Evolutionary conservation across 2,113 vertebrate genomes (phyloP).

Genomic region (Orientallactaga bullata): DNA sequence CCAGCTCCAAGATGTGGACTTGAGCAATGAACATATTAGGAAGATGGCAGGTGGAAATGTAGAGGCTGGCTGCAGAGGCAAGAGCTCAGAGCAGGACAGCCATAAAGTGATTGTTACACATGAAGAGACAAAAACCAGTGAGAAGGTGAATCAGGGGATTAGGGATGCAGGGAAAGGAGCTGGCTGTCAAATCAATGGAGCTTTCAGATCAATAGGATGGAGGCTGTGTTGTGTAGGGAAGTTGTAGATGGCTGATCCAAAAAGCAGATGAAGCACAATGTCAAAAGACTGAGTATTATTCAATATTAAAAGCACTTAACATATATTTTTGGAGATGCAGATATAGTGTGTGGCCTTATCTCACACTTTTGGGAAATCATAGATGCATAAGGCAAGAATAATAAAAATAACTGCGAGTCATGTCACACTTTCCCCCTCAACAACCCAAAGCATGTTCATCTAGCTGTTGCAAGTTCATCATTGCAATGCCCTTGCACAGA

Average conservation of each 20-base stretch:
- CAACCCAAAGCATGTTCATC: neutral
- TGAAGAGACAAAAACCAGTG: neutral
- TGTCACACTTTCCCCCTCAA: conserved; percentile 36
- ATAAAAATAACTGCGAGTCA: conserved; percentile 64
- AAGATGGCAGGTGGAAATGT: neutral
- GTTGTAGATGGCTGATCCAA: neutral
- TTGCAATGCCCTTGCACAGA: neutral
- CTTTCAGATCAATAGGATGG: neutral
- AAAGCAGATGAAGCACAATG: neutral
- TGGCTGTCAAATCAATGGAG: neutral
- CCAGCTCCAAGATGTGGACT: neutral
- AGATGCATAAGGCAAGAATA: conserved; percentile 50
- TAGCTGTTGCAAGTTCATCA: conserved; percentile 1
- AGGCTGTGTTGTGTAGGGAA: neutral
- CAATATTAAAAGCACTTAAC: conserved; percentile 34
- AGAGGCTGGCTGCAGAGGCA: neutral
- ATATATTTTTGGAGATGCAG: conserved; percentile 22
- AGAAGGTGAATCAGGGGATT: neutral
- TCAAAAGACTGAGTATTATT: conserved; percentile 22
- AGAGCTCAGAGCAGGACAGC: neutral
- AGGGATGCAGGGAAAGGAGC: neutral
- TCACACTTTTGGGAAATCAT: conserved; percentile 26
- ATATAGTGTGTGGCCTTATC: conserved; percentile 44
- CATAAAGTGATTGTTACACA: neutral
- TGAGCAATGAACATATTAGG: neutral